Percentiles rank a stretch among this genome's conserved stretches.
These are phyloP conservation scores for Drosophila aff. DNA, from an alignment of 1,140 invertebrate species.

Conservation along the genomic window DNA sequence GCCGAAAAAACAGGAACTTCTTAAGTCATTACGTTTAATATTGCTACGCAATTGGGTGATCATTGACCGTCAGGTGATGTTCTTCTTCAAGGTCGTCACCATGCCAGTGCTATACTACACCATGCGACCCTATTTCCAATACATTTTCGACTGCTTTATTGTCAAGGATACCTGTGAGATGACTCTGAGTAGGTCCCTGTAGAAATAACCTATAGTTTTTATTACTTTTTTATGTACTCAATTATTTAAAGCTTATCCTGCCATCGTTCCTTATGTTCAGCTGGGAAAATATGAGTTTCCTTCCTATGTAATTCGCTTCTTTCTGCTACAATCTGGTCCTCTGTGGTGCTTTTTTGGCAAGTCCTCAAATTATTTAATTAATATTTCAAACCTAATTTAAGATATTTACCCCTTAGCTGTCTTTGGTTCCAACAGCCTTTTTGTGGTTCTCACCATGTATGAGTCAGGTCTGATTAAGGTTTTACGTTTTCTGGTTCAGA, in stretches of 20 bases:
- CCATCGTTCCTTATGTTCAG: constrained; percentile 57
- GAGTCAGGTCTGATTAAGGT: constrained; percentile 61
- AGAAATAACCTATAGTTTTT: background rate
- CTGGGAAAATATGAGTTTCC: constrained; percentile 57
- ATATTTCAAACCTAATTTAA: background rate
- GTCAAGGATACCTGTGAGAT: constrained; percentile 59
- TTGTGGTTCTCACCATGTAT: constrained; percentile 65
- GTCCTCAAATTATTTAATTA: background rate
- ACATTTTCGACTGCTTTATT: constrained; percentile 65
- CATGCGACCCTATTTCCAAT: constrained; percentile 66
- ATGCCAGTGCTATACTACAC: constrained; percentile 69
- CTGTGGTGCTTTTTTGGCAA: constrained; percentile 67
- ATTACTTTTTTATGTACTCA: background rate
- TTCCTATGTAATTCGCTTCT: constrained; percentile 62
- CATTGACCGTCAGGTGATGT: constrained; percentile 70
- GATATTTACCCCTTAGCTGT: constrained; percentile 35
- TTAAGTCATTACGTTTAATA: constrained; percentile 35
- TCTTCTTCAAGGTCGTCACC: constrained; percentile 68
- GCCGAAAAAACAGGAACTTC: constrained; percentile 28
- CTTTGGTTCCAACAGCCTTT: constrained; percentile 70
- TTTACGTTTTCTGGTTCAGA: constrained; percentile 49
- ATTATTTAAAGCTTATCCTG: constrained; percentile 56
- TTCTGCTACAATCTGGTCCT: constrained; percentile 59
- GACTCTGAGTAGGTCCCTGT: constrained; percentile 51
- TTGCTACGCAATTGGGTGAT: constrained; percentile 48